A percentile compares a stretch with the other conserved stretches of the same genome.
phyloP scores from a whole-genome alignment of 2,113 vertebrate genomes.

The Ptyas mucosa region DNA sequence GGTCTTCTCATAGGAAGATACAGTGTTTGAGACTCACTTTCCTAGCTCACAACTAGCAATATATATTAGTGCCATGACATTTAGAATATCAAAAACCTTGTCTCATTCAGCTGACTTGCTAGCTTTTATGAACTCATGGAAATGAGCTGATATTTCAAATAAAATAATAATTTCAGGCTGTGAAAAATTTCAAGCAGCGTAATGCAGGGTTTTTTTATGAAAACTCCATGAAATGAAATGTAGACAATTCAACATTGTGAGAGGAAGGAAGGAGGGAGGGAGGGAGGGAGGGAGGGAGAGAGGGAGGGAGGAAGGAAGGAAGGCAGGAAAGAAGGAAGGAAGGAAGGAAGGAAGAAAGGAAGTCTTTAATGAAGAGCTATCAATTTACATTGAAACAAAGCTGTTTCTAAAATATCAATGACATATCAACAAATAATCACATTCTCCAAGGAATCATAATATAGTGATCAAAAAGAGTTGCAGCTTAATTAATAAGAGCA shows the following conservation, averaged over 20 bases:
- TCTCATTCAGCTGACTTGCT: neutral
- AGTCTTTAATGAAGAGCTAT: constrained; percentile 23
- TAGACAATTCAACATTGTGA: neutral
- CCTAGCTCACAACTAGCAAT: neutral
- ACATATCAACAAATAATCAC: constrained; percentile 20
- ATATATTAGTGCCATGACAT: neutral
- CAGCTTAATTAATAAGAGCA: constrained; percentile 29
- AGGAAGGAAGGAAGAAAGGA: neutral
- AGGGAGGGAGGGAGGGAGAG: neutral
- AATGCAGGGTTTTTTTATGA: constrained; percentile 1
- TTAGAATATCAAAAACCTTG: neutral
- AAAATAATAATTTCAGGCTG: neutral
- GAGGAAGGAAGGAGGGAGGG: neutral
- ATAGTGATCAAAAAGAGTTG: constrained; percentile 24
- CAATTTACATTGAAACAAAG: constrained; percentile 24
- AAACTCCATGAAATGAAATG: constrained; percentile 11
- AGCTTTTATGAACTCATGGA: neutral
- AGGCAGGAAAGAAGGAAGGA: neutral
- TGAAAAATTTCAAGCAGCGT: neutral
- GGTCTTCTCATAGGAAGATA: neutral
- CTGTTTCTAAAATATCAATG: constrained; percentile 26
- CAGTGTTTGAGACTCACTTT: neutral
- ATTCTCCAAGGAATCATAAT: constrained; percentile 15
- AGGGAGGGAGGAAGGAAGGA: neutral
- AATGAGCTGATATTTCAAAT: constrained; percentile 1